phyloP scores from a whole-genome alignment of 2,888 invertebrate genomes.

The Ametastegia equiseti region DNA sequence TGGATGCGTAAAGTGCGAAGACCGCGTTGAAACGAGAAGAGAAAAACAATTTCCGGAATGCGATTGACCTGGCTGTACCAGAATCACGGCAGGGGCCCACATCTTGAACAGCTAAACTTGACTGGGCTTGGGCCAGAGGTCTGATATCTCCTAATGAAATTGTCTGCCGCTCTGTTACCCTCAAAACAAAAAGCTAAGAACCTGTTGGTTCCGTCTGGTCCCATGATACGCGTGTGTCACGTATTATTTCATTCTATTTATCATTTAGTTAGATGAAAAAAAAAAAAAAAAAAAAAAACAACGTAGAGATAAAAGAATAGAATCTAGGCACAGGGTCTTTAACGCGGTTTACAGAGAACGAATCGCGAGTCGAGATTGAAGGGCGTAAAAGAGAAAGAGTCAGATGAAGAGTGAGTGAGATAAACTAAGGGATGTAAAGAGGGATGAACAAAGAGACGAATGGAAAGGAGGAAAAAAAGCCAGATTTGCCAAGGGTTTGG shows the following conservation, averaged over 20 bases:
- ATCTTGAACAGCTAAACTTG: slow-evolving; percentile 5
- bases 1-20: neutral
- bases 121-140: slow-evolving; percentile 1
- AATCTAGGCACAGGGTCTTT: neutral
- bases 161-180: slow-evolving; percentile 35
- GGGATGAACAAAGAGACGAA: neutral
- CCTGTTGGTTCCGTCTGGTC: slow-evolving; percentile 30
- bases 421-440: neutral
- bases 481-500: slow-evolving; percentile 42
- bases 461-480: slow-evolving; percentile 7
- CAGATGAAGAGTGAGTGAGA: neutral
- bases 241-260: neutral
- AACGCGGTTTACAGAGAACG: slow-evolving; percentile 23
- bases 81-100: slow-evolving; percentile 5
- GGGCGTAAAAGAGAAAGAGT: too few species aligned
- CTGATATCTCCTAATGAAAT: slow-evolving; percentile 47
- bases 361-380: neutral
- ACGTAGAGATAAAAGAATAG: neutral
- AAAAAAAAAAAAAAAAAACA: too few species aligned
- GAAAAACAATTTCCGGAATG: slow-evolving; percentile 43
- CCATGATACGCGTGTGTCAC: neutral
- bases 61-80: slow-evolving; percentile 30
- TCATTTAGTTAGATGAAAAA: too few species aligned
- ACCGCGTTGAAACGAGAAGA: neutral
- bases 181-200: slow-evolving; percentile 1